Conservation (phyloP, 2,888 invertebrate species). For the Plagodis pulveraria region DNA sequence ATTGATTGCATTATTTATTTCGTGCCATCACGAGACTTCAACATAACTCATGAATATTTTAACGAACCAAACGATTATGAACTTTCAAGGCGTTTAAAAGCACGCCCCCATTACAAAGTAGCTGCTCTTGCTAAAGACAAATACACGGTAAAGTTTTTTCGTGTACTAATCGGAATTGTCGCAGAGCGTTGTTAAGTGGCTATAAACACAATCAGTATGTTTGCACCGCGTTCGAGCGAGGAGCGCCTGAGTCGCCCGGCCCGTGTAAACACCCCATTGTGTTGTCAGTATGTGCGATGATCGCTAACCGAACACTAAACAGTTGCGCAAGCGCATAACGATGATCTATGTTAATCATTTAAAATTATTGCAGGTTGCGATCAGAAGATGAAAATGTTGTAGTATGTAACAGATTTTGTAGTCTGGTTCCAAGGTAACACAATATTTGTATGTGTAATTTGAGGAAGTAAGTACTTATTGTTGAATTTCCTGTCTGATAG, state of each 20-base stretch:
- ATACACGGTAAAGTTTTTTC: slow-evolving; percentile 73
- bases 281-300: slow-evolving; percentile 57
- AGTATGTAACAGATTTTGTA: too few relatives aligned
- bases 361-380: slow-evolving; percentile 22
- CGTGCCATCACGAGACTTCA: slow-evolving; percentile 12
- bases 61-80: slow-evolving; percentile 16
- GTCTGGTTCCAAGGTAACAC: too few relatives aligned
- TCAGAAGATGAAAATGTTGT: not conserved
- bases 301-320: slow-evolving; percentile 75
- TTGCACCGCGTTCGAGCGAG: slow-evolving; percentile 74
- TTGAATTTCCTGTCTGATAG: too few relatives aligned
- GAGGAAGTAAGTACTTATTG: too few relatives aligned
- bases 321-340: slow-evolving; percentile 67
- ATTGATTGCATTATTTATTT: not conserved
- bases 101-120: slow-evolving; percentile 67
- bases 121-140: slow-evolving; percentile 71
- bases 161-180: slow-evolving; percentile 81
- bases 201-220: slow-evolving; percentile 82
- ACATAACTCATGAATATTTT: slow-evolving; percentile 20
- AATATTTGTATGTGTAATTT: too few relatives aligned
- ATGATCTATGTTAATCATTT: slow-evolving; percentile 36
- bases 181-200: slow-evolving; percentile 80
- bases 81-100: slow-evolving; percentile 29
- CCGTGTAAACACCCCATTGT: slow-evolving; percentile 68
- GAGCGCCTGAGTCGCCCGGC: slow-evolving; percentile 59